Evolutionary conservation across 2,888 invertebrate genomes (phyloP).

Genomic region (Fabriciana adippe): DNA sequence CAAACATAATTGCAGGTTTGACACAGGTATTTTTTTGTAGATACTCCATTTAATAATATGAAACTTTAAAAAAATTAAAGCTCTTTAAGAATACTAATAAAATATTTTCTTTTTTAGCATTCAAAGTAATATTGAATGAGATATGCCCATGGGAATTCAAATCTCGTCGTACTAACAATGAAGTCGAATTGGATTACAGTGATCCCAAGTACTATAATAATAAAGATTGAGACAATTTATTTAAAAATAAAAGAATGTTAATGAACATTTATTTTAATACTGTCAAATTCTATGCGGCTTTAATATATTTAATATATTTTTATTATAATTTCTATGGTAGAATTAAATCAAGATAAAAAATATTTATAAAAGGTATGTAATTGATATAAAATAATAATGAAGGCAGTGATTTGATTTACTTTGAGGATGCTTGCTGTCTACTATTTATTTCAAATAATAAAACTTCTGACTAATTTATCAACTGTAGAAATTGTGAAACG

Average conservation of each 20-base stretch:
- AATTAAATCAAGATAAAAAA: too few species aligned
- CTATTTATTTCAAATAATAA: too few species aligned
- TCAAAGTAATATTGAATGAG: slow-evolving; percentile 46
- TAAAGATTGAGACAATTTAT: neutral
- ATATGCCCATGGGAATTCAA: slow-evolving; percentile 54
- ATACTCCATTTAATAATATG: neutral
- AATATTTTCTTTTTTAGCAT: slow-evolving; percentile 41
- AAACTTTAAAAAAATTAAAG: neutral
- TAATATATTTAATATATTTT: too few species aligned
- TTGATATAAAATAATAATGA: too few species aligned
- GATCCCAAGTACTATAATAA: slow-evolving; percentile 46
- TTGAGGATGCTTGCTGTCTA: too few species aligned
- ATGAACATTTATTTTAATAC: neutral
- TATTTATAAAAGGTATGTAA: too few species aligned
- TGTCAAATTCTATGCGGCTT: neutral
- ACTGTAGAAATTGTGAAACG: too few species aligned
- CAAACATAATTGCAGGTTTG: slow-evolving; percentile 53
- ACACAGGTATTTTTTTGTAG: slow-evolving; percentile 45
- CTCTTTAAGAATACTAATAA: too few species aligned
- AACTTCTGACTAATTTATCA: too few species aligned
- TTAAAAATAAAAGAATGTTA: neutral
- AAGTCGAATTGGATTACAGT: slow-evolving; percentile 39
- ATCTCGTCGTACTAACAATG: slow-evolving; percentile 40
- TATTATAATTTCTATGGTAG: too few species aligned
- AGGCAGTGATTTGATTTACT: too few species aligned